Evolutionary conservation across 1,140 invertebrate genomes (phyloP), one percentile per base, ranked within the genome.

Genomic region (Bicyclus anynana): DNA sequence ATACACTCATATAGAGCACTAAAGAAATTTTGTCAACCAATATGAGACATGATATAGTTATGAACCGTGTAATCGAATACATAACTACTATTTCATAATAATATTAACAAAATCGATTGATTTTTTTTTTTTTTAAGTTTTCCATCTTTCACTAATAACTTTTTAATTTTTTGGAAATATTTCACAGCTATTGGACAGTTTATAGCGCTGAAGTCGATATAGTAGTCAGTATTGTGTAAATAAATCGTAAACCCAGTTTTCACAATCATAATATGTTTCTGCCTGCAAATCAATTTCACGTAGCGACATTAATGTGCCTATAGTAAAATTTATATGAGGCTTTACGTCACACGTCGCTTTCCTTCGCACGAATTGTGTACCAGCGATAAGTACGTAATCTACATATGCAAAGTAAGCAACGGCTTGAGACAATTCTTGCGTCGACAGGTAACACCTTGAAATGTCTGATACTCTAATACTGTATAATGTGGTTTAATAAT

Each of bases 251-350:
- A 88, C 85, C 85, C 79, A 74, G 71, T 88, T 88, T 88, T 85
- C 85, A 85, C 82, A 88, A 88, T 85, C 83, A 83, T 87, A 86
- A 88, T 88, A 88, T 84, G 80, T 88, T 88, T 84, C 84, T 83
- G 82, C 74, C 67, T 77, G 85, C 83, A 88, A 88, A 88, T 88
- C 85, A 87, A 88, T 88, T 88, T 88, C 83, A 84, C 83, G 82
- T 85, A 80, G 75, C 77, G 80, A 88, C 82, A 85, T 87, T 88
- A 86, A 88, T 88, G 81, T 82, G 77, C 72, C 72, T 77, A 85
- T 83, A 87, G 82, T 84, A 87, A 88, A 88, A 85, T 86, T 88
- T 88, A 88, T 88, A 85, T 84, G 82, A 81, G 74, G 74, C 65
- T 80, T 83, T 81, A 88, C 82, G 80, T 86, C 83, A 84, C 58